These are phyloP conservation scores for Papilio protenor DNA, from an alignment of 2,888 invertebrate species.

Conservation along the genomic window DNA sequence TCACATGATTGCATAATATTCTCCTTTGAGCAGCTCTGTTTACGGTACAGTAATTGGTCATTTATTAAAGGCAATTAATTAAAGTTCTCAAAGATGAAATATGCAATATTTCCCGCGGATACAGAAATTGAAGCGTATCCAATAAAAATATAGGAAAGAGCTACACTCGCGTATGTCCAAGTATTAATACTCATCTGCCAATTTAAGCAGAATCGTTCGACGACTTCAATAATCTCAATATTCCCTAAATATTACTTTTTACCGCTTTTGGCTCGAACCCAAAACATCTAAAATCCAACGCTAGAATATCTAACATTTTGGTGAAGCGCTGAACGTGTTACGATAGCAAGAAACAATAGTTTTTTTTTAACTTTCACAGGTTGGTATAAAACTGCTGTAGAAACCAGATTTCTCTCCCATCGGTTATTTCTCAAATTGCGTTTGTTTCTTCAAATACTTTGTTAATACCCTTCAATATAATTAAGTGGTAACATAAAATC, in stretches of 20 bases:
- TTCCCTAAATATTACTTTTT: constrained; percentile 37
- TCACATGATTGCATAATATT: neutral
- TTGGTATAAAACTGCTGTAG: neutral
- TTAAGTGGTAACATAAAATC: too few relatives aligned
- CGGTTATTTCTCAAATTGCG: too few relatives aligned
- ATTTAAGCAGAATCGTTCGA: constrained; percentile 41
- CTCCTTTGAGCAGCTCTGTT: neutral
- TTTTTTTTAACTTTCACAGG: neutral
- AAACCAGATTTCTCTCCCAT: too few relatives aligned
- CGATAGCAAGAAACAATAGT: neutral
- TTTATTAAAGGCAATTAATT: neutral
- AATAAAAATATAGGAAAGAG: constrained; percentile 30
- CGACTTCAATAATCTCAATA: constrained; percentile 39
- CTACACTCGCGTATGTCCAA: constrained; percentile 20
- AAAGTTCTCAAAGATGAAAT: neutral
- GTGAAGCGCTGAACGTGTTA: neutral
- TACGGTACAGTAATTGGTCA: neutral
- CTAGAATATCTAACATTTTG: neutral
- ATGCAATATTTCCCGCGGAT: neutral
- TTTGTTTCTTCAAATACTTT: too few relatives aligned
- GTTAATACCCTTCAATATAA: too few relatives aligned
- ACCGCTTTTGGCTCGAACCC: constrained; percentile 27
- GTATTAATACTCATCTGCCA: constrained; percentile 39
- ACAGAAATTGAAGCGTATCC: neutral
- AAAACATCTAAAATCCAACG: constrained; percentile 23